Conservation (phyloP, 2,113 vertebrate genomes). For the Tinamus guttatus region DNA sequence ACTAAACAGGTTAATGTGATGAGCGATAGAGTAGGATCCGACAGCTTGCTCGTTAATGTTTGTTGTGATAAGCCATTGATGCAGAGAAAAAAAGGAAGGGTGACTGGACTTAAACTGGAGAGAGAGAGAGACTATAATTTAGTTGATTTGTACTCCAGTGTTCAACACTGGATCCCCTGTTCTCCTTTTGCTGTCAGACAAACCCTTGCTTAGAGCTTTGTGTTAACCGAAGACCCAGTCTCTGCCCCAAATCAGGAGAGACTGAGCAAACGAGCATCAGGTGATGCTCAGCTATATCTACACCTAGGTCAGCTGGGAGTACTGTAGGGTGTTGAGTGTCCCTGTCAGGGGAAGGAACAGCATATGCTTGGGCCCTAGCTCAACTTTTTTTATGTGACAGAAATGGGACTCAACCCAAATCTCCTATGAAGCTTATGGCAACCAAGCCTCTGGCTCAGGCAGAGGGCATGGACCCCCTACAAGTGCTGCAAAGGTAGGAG, state of each 20-base stretch:
- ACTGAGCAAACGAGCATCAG: neutral
- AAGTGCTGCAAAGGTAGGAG: neutral
- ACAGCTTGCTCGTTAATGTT: neutral
- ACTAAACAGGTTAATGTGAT: neutral
- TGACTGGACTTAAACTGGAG: neutral
- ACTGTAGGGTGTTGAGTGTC: neutral
- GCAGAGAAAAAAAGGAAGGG: neutral
- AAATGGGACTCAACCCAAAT: neutral
- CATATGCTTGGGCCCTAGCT: accelerated
- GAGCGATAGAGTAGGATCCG: neutral
- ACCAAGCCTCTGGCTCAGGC: neutral
- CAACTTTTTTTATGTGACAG: neutral
- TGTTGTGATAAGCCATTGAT: neutral
- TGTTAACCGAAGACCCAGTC: neutral
- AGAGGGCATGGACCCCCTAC: accelerated
- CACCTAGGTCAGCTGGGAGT: neutral
- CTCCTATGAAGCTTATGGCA: neutral
- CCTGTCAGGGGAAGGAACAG: neutral
- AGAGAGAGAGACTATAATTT: neutral
- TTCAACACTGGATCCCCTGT: neutral
- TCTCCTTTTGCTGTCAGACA: neutral
- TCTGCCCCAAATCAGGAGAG: neutral
- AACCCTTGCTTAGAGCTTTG: neutral
- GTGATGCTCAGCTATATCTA: neutral
- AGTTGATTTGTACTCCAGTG: neutral